Base-by-base conservation (phyloP, 2,797 vertebrate species). In the Oceanodroma leucorhoa region DNA sequence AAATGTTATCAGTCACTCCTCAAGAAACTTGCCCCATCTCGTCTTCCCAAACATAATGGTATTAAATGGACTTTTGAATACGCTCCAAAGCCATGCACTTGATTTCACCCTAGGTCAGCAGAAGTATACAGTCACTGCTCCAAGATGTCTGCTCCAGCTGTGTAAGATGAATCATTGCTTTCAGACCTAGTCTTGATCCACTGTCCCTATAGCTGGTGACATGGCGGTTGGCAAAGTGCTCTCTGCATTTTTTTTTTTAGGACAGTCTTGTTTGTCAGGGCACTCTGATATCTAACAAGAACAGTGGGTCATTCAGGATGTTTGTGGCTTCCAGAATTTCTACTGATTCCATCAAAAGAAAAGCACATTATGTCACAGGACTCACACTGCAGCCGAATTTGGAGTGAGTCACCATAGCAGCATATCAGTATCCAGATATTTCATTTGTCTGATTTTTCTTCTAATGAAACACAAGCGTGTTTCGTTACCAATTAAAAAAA, bases 251-350 rank as follows among this genome's bases (percentile, higher is more conserved):
- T 83, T 36, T 83, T 36, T 77, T 90, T 70, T 43, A 30, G 24
- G 50, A 38, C 29, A 45, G 17, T 82, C 79, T 66, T 0, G 0
- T 94, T 90, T 90, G 55, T 91, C 73, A 91, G 36, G 14, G 26
- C 54, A 27, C 51, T 88, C 43, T 87, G 66, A 70, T 96, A 69
- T 84, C 66, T 93, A 83, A 71, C 65, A 76, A 88, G 80, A 96
- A 86, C 93, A 97, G 79, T 88, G 80, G 91, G 83, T 91, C 89
- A 94, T 94, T 96, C 83, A 90, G 91, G 89, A 91, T 95, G 83
- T 91, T 82, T 1, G 0, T 90, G 83, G 87, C n/a, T 91, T 93
- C 73, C 85, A 66, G 77, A 94, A 94, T 93, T 86, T 94, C 83
- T 88, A 86, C 80, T 86, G 62, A 93, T 89, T 81, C 81, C 69